A percentile compares a stretch with the other conserved stretches of the same genome.
phyloP scores from a whole-genome alignment of 2,888 invertebrate species.

The Pammene fasciana region DNA sequence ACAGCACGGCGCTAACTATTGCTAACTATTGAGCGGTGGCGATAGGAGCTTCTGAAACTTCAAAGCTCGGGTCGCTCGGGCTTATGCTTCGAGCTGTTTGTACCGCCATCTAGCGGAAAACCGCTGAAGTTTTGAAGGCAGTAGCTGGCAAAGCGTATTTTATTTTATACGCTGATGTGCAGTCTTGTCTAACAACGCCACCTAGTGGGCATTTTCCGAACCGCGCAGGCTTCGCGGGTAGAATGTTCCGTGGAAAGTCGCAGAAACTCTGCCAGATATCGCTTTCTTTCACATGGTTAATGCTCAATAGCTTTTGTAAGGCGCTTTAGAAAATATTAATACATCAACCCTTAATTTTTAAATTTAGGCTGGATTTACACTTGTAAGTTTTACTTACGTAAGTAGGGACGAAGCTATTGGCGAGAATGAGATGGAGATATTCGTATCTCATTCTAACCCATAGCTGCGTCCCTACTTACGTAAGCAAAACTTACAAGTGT shows the following conservation, averaged over 20 bases:
- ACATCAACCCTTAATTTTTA: no score
- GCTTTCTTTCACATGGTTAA: slow-evolving; percentile 52
- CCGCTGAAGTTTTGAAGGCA: slow-evolving; percentile 52
- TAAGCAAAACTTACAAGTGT: no score
- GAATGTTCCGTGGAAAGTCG: slow-evolving; percentile 52
- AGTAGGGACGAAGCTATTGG: no score
- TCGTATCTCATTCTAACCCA: no score
- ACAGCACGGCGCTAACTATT: not conserved
- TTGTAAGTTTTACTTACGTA: no score
- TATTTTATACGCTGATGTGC: not conserved
- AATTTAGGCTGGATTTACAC: no score
- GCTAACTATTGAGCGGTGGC: slow-evolving; percentile 31
- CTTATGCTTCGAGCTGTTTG: slow-evolving; percentile 17
- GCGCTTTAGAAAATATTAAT: no score
- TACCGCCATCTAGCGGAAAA: slow-evolving; percentile 67
- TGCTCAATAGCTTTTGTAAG: no score
- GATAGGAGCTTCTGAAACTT: slow-evolving; percentile 26
- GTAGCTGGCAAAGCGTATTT: slow-evolving; percentile 34
- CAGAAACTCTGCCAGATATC: slow-evolving; percentile 66
- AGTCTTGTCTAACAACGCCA: slow-evolving; percentile 59
- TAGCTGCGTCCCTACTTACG: no score
- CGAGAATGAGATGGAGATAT: no score
- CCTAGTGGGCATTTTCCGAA: slow-evolving; percentile 72
- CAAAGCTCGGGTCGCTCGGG: slow-evolving; percentile 1
- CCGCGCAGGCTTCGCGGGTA: slow-evolving; percentile 60